Evolutionary conservation across 2,888 invertebrate species (phyloP), one percentile per base, ranked within the genome.

Genomic region (Pimpla rufipes): DNA sequence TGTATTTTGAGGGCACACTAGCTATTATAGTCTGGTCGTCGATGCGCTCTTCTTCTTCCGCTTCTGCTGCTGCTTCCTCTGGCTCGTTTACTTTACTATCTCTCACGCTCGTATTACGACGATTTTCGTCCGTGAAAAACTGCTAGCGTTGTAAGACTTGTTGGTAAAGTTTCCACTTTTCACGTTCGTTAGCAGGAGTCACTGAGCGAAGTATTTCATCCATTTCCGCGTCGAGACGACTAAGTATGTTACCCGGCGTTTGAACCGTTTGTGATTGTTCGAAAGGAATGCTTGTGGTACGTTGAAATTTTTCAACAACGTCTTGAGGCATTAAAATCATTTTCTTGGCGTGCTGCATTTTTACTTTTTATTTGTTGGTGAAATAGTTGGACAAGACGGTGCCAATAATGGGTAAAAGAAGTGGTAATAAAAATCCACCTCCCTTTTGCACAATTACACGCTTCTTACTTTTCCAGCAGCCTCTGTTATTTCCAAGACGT

Each of bases 111-210:
- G 29, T 29, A 29, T 29, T 37, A 10, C 47, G 16, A 6, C 23
- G 18, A 11, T 50, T 23, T 11, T 42, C 10, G 1, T 74, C 70
- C 4, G 35, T 37, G 57, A 62, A 35, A 23, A 71, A 68, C 13
- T 78, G 57, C 47, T 75, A 85, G 0, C 81, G 79, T 3, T 77
- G 73, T 23, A 81, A 23, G 10, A 67, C 57, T 59, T 35, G 35
- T 35, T 35, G 57, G 35, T 35, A 59, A 11, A 59, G 29, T 3
- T 59, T 59, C 35, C 57, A 59, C 13, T 29, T 59, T 59, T 59
- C 57, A 35, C 57, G 57, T 59, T 59, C 57, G 13, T 59, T 59
- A 7, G 35, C 7, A 59, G 57, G 57, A 35, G 57, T 59, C 29
- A 35, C 57, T 5, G 57, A 59, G 42, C 47, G 40, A 21, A 40